Evolutionary conservation across 2,888 invertebrate species (phyloP), one percentile per base, ranked within the genome.

Genomic region (Lasiommata megera): DNA sequence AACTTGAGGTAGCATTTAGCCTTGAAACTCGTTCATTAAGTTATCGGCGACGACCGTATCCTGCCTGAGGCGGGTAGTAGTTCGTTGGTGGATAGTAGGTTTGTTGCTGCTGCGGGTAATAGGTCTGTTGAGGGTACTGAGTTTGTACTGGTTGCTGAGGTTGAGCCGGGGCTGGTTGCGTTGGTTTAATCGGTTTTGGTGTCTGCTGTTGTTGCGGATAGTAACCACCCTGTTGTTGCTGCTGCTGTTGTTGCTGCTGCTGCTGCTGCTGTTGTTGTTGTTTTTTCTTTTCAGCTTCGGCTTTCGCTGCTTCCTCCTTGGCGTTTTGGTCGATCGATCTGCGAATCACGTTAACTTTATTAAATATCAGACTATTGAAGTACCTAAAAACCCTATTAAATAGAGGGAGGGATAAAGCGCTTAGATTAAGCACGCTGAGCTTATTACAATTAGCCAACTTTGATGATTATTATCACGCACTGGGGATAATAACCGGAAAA

Each of bases 291-390:
- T 80, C 76, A 1, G 82, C 81, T 67, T 80, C 76, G 3, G 73
- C 73, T 62, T 73, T 73, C 9, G 68, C 74, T 47, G 76, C 77
- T 66, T 80, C 80, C 46, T 81, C 83, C 50, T 79, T 80, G 1
- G 82, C 82, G 54, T 77, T 79, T 67, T 84, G 75, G 44, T 83
- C 85, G 52, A 83, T 67, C 38, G 85, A 71, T 34, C 86, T 81
- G 74, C 43, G 50, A 56, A 34, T 11, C 9, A 44, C 5, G 18
- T 16, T 40, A 12, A 12, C 18, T 23, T 8, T 16, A 14, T 5
- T 18, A 17, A 34, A 14, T 31, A 23, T n/a, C n/a, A n/a, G n/a
- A n/a, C n/a, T n/a, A n/a, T n/a, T n/a, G n/a, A n/a, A n/a, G n/a
- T n/a, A n/a, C n/a, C n/a, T n/a, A n/a, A n/a, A n/a, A n/a, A n/a